Base-by-base conservation (phyloP, 1,140 invertebrate genomes). In the Nebria ingens region DNA sequence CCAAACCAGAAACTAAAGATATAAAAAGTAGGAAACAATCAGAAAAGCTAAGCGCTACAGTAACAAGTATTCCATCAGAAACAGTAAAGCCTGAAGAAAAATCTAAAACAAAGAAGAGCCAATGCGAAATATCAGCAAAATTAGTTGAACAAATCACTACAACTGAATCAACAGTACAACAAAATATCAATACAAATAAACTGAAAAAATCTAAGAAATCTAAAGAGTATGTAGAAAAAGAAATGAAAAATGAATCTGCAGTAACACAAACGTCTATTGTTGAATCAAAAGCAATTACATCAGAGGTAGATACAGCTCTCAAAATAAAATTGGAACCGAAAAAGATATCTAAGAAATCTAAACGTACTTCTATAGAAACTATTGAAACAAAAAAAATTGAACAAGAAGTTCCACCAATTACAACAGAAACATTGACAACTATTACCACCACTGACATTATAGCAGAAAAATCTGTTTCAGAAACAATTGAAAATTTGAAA, bases 151-250 rank as follows among this genome's bases (percentile, higher is more conserved):
- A 45, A 6, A 45, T 51, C 34, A 6, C 56, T 3, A 34, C 40
- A 42, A 15, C 42, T 19, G 19, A 19, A 20, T 13, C 55, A 45
- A 50, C 57, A 21, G 12, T 22, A 11, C 40, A 34, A 58, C 21
- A 23, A 53, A 19, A 52, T 45, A 49, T 22, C 21, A 52, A 29
- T 19, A 56, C 49, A 55, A 17, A 19, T 29, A 6, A 52, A 49
- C 50, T 21, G 54, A 56, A 11, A 25, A 56, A n/a, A 51, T 34
- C 29, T 2, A 40, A 51, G 13, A 13, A 23, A 13, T 2, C 19
- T 3, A 55, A 55, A 23, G n/a, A 11, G 21, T 34, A 68, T 60
- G 62, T 50, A 23, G 45, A 19, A 50, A 15, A 13, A 58, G 12
- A 22, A 13, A 55, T 52, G 45, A 50, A 29, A 58, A 19, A n/a